Conservation (phyloP, 2,113 vertebrate genomes). For the human (Homo sapiens) region GRCh38 chr3:77489501-77490000, state of each 20-base stretch:
- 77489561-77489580: background rate
- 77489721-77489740: background rate
- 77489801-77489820: background rate
- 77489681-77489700: background rate
- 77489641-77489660: background rate
- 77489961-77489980: background rate
- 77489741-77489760: background rate
- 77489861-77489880: background rate
- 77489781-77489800: background rate
- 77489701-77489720: background rate
- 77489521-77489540: background rate
- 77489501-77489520: background rate
- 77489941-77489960: background rate
- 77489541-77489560: background rate
- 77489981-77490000: background rate
- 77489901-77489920: background rate
- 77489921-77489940: background rate
- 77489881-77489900: background rate
- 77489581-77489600: background rate
- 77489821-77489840: background rate
- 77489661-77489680: background rate
- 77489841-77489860: background rate
- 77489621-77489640: background rate
- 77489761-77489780: background rate
- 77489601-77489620: background rate